A percentile compares a stretch with the other conserved stretches of the same genome.
Evolutionary conservation across 64 coral and sea anemone genomes (phyloP).

Genomic region (Acropora tenuis): DNA sequence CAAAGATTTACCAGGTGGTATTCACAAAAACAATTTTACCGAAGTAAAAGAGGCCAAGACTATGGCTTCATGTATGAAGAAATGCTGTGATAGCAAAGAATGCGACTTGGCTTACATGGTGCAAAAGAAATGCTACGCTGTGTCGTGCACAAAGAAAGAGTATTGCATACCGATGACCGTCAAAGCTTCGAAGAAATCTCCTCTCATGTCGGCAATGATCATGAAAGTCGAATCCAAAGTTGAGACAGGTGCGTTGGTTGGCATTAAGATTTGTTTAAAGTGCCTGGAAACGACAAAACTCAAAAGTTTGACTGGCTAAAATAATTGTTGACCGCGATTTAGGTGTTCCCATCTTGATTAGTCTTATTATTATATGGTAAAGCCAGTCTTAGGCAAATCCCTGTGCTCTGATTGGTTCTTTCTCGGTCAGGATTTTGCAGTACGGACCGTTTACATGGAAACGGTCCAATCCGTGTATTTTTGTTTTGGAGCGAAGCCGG

Average conservation of each 20-base stretch:
- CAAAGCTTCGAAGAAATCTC: slow-evolving; percentile 70
- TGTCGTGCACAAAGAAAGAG: slow-evolving; percentile 67
- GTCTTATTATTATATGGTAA: no score
- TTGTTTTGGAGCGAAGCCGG: no score
- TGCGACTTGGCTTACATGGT: slow-evolving; percentile 86
- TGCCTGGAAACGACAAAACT: no score
- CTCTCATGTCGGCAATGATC: slow-evolving; percentile 68
- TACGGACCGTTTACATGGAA: no score
- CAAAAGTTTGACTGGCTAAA: no score
- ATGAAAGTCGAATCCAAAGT: slow-evolving; percentile 72
- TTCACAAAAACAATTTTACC: slow-evolving; percentile 79
- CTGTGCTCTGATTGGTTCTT: no score
- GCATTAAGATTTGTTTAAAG: no score
- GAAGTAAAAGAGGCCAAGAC: slow-evolving; percentile 52
- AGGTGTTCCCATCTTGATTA: no score
- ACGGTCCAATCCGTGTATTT: no score
- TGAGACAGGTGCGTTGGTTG: slow-evolving; percentile 62
- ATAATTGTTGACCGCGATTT: no score
- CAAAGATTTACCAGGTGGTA: slow-evolving; percentile 58
- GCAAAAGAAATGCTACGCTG: slow-evolving; percentile 80
- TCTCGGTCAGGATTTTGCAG: no score
- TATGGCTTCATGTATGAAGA: slow-evolving; percentile 87
- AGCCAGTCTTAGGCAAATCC: no score
- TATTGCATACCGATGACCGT: slow-evolving; percentile 69
- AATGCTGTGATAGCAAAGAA: slow-evolving; percentile 78